These are phyloP conservation scores for Nasonia longicornis DNA, from an alignment of 1,140 invertebrate species.

Conservation along the genomic window DNA sequence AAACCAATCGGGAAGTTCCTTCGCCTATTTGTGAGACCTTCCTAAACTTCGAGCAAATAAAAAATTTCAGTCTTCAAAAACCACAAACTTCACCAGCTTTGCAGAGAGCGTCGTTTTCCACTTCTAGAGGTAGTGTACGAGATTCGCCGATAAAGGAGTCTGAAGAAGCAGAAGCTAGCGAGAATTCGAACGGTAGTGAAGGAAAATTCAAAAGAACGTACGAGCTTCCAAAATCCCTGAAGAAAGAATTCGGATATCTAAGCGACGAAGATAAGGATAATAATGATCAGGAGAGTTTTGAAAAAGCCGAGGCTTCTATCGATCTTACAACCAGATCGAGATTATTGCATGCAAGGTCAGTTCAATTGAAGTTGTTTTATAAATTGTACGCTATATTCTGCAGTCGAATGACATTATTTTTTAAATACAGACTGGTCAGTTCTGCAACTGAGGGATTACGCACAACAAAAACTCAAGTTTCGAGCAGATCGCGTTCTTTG, in stretches of 20 bases:
- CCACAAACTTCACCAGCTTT: conserved; percentile 46
- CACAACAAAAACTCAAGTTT: neutral
- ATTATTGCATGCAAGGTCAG: conserved; percentile 52
- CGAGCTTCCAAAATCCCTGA: conserved; percentile 48
- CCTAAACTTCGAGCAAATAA: conserved; percentile 52
- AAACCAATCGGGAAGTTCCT: neutral
- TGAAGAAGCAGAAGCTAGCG: conserved; percentile 7
- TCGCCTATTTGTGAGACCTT: conserved; percentile 51
- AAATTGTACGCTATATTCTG: conserved; percentile 31
- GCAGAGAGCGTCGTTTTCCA: conserved; percentile 19
- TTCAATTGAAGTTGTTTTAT: neutral
- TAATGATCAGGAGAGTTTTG: neutral
- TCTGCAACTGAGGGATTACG: neutral
- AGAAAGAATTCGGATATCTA: conserved; percentile 48
- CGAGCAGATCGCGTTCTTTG: conserved; percentile 22
- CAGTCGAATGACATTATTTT: neutral
- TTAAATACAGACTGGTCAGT: conserved; percentile 16
- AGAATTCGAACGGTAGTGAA: conserved; percentile 32
- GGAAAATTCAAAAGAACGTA: conserved; percentile 34
- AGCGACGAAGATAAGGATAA: conserved; percentile 48
- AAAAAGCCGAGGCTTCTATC: conserved; percentile 15
- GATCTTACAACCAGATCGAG: conserved; percentile 51
- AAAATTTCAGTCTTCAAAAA: conserved; percentile 55
- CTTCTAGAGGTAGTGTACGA: conserved; percentile 3
- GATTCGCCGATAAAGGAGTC: conserved; percentile 35